Base-by-base conservation (phyloP, 2,888 invertebrate genomes). In the Melinopterus prodromus region DNA sequence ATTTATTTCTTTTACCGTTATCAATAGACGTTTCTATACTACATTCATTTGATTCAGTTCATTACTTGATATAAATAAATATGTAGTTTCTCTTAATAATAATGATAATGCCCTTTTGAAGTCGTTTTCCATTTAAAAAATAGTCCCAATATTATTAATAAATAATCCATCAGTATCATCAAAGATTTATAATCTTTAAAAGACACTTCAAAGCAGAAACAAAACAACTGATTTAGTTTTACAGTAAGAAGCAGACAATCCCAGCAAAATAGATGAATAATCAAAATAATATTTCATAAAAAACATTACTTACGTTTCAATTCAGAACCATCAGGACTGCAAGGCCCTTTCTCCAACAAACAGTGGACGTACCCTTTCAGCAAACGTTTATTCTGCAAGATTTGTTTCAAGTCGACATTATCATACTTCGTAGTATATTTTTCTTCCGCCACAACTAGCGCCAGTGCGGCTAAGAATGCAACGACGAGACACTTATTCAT, bases 241-340 rank as follows among this genome's bases (percentile, higher is more conserved):
- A 26, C 2, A 26, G 2, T 26, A 26, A 26, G 2, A 26, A 26
- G 2, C 53, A 36, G 9, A 16, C 26, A 72, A 14, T 36, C 12
- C 38, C 12, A 16, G 14, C 6, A 15, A 76, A 36, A 76, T 37
- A 37, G 6, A 76, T 36, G 36, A 76, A 76, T 36, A 74, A 74
- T 36, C n/a, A 72, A 72, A 79, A 77, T 14, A 15, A 77, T 16
- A 12, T 16, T 69, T 16, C 70, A 70, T 3, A 38, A 7, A 76
- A 26, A 3, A 6, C 26, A 26, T 9, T 74, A 90, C 92, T 91
- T 87, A 95, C 95, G 91, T 90, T 94, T 95, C 9, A 96, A 88
- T 88, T 94, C 93, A 84, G 92, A 91, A 80, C 92, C 95, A 85
- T 95, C 95, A 6, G 94, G 90, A 4, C 92, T 94, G 87, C 95